phyloP scores from a whole-genome alignment of 2,888 invertebrate species.

The Drosophila mercatorum region DNA sequence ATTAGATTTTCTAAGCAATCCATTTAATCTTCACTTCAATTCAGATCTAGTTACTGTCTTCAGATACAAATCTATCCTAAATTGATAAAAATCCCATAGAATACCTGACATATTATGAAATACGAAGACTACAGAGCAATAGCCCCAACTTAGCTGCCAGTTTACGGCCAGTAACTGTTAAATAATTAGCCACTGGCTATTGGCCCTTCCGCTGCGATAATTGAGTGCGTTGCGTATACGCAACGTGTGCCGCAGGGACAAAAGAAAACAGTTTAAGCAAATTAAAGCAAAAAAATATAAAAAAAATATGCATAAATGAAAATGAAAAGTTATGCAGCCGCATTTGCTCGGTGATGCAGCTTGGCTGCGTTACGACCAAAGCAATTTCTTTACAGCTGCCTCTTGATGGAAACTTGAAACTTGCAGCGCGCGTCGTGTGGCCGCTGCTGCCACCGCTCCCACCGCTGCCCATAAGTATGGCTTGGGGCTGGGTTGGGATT shows the following conservation, averaged over 20 bases:
- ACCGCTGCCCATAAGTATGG: neutral
- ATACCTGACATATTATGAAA: too few species aligned
- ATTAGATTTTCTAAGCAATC: too few species aligned
- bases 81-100: neutral
- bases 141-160: neutral
- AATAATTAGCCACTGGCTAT: neutral
- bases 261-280: slow-evolving; percentile 57
- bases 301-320: slow-evolving; percentile 70
- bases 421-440: slow-evolving; percentile 41
- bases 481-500: neutral
- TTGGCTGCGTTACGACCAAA: slow-evolving; percentile 22
- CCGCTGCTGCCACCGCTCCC: neutral
- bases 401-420: slow-evolving; percentile 58
- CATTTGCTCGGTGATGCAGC: slow-evolving; percentile 41
- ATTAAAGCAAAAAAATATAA: slow-evolving; percentile 65
- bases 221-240: slow-evolving; percentile 47
- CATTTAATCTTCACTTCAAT: neutral
- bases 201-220: neutral
- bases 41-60: neutral
- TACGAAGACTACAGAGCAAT: too few species aligned
- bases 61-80: neutral
- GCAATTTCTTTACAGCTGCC: slow-evolving; percentile 44
- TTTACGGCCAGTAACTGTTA: neutral
- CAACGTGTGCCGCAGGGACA: slow-evolving; percentile 12
- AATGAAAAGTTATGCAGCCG: slow-evolving; percentile 54